These are phyloP conservation scores for Ephialtes manifestator DNA, from an alignment of 2,888 invertebrate species.

Conservation along the genomic window DNA sequence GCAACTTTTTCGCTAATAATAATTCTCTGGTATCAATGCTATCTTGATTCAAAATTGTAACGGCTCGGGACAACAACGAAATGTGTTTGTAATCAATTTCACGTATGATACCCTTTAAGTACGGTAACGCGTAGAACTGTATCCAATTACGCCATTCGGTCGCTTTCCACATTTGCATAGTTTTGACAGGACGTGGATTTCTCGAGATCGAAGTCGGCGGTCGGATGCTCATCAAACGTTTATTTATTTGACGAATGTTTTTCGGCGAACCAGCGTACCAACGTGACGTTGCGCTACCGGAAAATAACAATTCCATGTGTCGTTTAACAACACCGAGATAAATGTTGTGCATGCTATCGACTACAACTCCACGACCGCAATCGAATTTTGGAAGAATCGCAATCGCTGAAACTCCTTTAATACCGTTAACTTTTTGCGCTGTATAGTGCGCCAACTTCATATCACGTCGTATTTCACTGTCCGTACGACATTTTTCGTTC, in stretches of 20 bases:
- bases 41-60: slow-evolving; percentile 47
- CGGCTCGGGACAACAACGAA: slow-evolving; percentile 41
- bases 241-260: slow-evolving; percentile 45
- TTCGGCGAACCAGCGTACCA: slow-evolving; percentile 43
- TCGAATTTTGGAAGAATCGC: neutral
- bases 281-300: neutral
- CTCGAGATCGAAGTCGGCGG: slow-evolving; percentile 51
- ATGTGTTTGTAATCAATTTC: slow-evolving; percentile 28
- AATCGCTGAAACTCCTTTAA: neutral
- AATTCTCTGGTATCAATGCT: slow-evolving; percentile 38
- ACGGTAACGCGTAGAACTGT: slow-evolving; percentile 44
- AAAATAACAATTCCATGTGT: slow-evolving; percentile 2
- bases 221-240: slow-evolving; percentile 49
- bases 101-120: slow-evolving; percentile 44
- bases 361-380: neutral
- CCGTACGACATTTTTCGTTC: slow-evolving; percentile 1
- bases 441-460: neutral
- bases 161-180: slow-evolving; percentile 54
- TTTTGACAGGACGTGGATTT: slow-evolving; percentile 42
- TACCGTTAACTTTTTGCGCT: neutral
- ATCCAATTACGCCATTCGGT: slow-evolving; percentile 63
- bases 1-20: slow-evolving; percentile 10
- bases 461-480: slow-evolving; percentile 9
- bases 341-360: slow-evolving; percentile 14
- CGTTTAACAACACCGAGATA: slow-evolving; percentile 5